A percentile compares a stretch with the other conserved stretches of the same genome.
Evolutionary conservation across 1,140 invertebrate genomes (phyloP).

Genomic region (Phenacoccus solenopsis): DNA sequence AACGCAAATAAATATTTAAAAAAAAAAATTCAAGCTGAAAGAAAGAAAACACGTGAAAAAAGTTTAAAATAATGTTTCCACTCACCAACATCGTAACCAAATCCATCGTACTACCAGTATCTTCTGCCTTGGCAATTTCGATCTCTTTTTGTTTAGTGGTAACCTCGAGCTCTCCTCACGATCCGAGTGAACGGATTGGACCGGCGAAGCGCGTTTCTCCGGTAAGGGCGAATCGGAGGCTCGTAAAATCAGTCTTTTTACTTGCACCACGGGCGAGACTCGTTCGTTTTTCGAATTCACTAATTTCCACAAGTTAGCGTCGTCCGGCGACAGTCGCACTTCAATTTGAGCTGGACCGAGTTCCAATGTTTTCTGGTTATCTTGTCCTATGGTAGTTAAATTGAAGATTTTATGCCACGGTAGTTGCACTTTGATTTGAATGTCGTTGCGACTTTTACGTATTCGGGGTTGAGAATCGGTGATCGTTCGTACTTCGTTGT

Average conservation of each 20-base stretch:
- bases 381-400: neutral
- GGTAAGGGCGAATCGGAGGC: neutral
- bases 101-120: too few relatives aligned
- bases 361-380: neutral
- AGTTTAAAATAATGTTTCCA: too few relatives aligned
- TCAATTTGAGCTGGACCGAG: conserved; percentile 19
- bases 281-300: neutral
- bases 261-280: conserved; percentile 13
- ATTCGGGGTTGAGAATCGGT: neutral
- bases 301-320: neutral
- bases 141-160: too few relatives aligned
- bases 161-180: too few relatives aligned
- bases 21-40: too few relatives aligned
- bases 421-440: conserved; percentile 20
- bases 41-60: too few relatives aligned
- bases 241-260: conserved; percentile 12
- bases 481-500: neutral
- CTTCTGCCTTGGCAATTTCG: too few relatives aligned
- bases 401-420: conserved; percentile 22
- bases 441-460: neutral
- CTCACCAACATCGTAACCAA: too few relatives aligned
- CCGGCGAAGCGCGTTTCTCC: neutral
- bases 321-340: conserved; percentile 14
- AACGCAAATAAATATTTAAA: too few relatives aligned
- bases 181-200: too few relatives aligned